Percentiles rank a stretch among this genome's conserved stretches.
Evolutionary conservation across 1,140 invertebrate species (phyloP).

Genomic region (Drosophila azteca): DNA sequence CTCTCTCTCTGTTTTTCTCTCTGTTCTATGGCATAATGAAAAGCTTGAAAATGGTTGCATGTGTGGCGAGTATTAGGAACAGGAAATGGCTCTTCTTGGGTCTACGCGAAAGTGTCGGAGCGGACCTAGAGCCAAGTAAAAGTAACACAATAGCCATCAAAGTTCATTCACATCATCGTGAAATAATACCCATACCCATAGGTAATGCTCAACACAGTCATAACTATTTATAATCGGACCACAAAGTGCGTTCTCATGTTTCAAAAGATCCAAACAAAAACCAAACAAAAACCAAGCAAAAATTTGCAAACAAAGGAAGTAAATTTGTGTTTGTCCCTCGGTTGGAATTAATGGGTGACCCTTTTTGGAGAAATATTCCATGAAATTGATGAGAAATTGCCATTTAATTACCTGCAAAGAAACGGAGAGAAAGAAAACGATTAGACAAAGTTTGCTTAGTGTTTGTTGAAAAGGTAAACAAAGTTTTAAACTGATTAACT

Average conservation of each 20-base stretch:
- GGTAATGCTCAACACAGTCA: slow-evolving; percentile 28
- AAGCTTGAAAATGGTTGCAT: slow-evolving; percentile 63
- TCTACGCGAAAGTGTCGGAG: slow-evolving; percentile 64
- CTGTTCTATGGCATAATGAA: slow-evolving; percentile 45
- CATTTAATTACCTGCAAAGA: slow-evolving; percentile 74
- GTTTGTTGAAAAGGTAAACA: slow-evolving; percentile 15
- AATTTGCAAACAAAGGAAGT: slow-evolving; percentile 63
- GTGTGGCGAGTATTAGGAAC: slow-evolving; percentile 59
- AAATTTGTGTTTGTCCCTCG: slow-evolving; percentile 33
- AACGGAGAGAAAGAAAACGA: slow-evolving; percentile 38
- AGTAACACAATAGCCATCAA: slow-evolving; percentile 41
- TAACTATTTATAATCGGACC: slow-evolving; percentile 56
- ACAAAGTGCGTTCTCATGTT: slow-evolving; percentile 72
- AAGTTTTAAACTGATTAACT: slow-evolving; percentile 17
- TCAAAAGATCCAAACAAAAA: slow-evolving; percentile 42
- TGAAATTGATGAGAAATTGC: slow-evolving; percentile 52
- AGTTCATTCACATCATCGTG: slow-evolving; percentile 59
- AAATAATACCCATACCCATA: background rate
- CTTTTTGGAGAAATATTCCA: slow-evolving; percentile 46
- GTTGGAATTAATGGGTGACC: slow-evolving; percentile 59
- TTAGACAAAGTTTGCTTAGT: slow-evolving; percentile 37
- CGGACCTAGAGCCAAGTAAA: slow-evolving; percentile 18
- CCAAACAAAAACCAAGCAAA: slow-evolving; percentile 12
- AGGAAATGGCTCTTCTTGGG: slow-evolving; percentile 64
- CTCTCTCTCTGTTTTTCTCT: too few relatives aligned